Conservation (phyloP, 2,113 vertebrate genomes). For the Willisornis vidua region DNA sequence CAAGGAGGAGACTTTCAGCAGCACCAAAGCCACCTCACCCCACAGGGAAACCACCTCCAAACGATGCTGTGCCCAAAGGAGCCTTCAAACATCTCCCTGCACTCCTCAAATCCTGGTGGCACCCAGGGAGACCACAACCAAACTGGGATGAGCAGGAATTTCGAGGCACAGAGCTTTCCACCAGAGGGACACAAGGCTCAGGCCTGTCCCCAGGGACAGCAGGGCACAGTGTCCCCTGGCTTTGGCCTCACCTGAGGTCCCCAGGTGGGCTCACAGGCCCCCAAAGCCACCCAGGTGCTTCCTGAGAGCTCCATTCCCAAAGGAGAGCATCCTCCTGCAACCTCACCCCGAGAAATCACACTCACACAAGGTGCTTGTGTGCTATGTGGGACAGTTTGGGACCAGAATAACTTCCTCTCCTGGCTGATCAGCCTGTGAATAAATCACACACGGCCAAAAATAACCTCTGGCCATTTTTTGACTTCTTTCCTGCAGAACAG, state of each 20-base stretch:
- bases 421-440: background rate
- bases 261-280: rapidly evolving
- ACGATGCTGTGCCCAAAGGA: rapidly evolving
- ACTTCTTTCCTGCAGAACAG: background rate
- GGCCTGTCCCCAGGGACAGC: background rate
- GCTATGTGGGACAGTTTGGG: slow-evolving; percentile 45
- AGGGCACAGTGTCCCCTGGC: background rate
- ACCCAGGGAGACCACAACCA: background rate
- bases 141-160: background rate
- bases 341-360: background rate
- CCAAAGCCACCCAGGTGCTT: background rate
- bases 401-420: slow-evolving; percentile 42
- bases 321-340: background rate
- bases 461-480: slow-evolving; percentile 25
- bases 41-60: background rate
- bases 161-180: background rate
- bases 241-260: background rate
- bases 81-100: background rate
- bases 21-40: background rate
- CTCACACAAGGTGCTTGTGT: background rate
- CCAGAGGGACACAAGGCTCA: background rate
- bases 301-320: background rate
- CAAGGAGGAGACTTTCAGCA: background rate
- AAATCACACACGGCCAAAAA: slow-evolving; percentile 36
- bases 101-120: background rate